A percentile compares a stretch with the other conserved stretches of the same genome.
Evolutionary conservation across 2,888 invertebrate species (phyloP).

Genomic region (Unio delphinus): DNA sequence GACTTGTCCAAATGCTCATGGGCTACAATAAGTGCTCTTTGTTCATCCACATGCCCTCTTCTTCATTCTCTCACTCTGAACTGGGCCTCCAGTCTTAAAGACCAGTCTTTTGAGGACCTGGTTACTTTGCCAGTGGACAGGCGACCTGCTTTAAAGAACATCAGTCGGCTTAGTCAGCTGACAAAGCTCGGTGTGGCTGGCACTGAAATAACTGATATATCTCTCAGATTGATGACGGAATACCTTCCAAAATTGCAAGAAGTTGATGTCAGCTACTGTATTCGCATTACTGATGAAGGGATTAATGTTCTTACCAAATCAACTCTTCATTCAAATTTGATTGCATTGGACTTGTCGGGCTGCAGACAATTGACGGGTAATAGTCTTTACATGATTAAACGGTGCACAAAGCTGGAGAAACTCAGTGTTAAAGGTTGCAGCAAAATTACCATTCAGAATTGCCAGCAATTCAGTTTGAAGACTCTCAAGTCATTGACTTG

Average conservation of each 20-base stretch:
- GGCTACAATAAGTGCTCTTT: slow-evolving; percentile 84
- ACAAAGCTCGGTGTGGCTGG: slow-evolving; percentile 85
- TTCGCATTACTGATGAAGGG: slow-evolving; percentile 90
- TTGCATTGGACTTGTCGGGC: slow-evolving; percentile 40
- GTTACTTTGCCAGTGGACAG: slow-evolving; percentile 90
- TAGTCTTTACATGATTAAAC: slow-evolving; percentile 26
- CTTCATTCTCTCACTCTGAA: slow-evolving; percentile 83
- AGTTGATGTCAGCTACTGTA: slow-evolving; percentile 88
- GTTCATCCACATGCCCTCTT: slow-evolving; percentile 86
- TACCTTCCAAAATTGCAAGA: slow-evolving; percentile 75
- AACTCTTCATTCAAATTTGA: slow-evolving; percentile 33
- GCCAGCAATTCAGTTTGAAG: not conserved
- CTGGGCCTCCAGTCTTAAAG: slow-evolving; percentile 88
- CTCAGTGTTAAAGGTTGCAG: slow-evolving; percentile 29
- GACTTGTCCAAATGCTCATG: slow-evolving; percentile 81
- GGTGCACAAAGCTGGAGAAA: slow-evolving; percentile 21
- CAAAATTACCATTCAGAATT: slow-evolving; percentile 26
- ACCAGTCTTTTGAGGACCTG: slow-evolving; percentile 87
- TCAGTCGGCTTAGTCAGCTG: slow-evolving; percentile 84
- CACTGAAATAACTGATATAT: slow-evolving; percentile 91
- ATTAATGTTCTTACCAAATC: slow-evolving; percentile 74
- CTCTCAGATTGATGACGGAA: slow-evolving; percentile 75
- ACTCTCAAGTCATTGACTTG: too few species aligned
- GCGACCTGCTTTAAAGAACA: slow-evolving; percentile 81
- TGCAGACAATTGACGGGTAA: slow-evolving; percentile 43